Base-by-base conservation (phyloP, 2,888 invertebrate species). In the Patella pellucida region DNA sequence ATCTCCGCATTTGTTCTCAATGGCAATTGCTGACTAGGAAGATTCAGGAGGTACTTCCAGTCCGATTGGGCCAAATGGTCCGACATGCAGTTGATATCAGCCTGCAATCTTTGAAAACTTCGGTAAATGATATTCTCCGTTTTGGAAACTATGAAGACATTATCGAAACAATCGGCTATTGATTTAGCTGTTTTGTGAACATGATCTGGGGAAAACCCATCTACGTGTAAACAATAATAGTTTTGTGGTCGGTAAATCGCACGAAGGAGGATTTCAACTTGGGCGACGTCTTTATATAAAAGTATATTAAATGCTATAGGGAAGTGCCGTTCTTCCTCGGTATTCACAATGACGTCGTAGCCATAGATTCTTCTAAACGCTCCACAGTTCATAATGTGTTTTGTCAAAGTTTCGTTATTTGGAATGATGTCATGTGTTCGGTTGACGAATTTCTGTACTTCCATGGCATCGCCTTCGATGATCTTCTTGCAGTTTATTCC, bases 41-140 rank as follows among this genome's bases (percentile, higher is more conserved):
- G 76, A 79, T 91, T 91, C 16, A 91, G 83, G 67, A 90, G 86
- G 81, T 91, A 91, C 71, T 86, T 86, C 90, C 90, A 91, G 27
- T 74, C 72, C 11, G 72, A 75, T 12, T 71, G 69, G 0, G 78
- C 76, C 11, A 88, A 52, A 16, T 88, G 83, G 72, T 90, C 89
- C 23, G 80, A 52, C 89, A 90, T 89, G 78, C 91, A 91, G 76
- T 89, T 89, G 12, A 91, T 78, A 78, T 90, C 90, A 1, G 90
- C 89, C 76, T 86, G 85, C 14, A 91, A 82, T 5, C 90, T 84
- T 2, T 84, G 81, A 75, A 88, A 88, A 0, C 89, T 89, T 0
- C 85, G 87, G 79, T 90, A 91, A 2, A 86, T 82, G 7, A 91
- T 84, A 51, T 82, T 80, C 79, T 89, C 90, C 41, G 83, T 78